Percentiles rank a stretch among this genome's conserved stretches.
These are phyloP conservation scores for Dicrurus megarhynchus DNA, from an alignment of 2,113 vertebrate species.

Conservation along the genomic window DNA sequence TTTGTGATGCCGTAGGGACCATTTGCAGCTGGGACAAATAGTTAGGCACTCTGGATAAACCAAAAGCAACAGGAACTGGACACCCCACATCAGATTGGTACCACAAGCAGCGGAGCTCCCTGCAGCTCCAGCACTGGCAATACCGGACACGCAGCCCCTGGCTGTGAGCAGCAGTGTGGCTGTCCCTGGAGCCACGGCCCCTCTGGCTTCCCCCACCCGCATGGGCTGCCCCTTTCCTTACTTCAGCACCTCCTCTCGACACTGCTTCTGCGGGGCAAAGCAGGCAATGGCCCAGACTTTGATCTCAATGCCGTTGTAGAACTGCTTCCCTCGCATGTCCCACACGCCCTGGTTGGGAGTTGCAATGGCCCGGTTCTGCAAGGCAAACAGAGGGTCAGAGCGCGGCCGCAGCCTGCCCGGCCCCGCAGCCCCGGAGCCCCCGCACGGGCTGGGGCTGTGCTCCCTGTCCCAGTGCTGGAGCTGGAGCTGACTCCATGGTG, in stretches of 20 bases:
- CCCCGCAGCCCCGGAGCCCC: background rate
- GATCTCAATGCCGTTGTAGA: slow-evolving; percentile 99
- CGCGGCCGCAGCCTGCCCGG: background rate
- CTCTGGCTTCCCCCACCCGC: background rate
- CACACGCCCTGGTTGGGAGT: slow-evolving; percentile 99
- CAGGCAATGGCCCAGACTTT: slow-evolving; percentile 99
- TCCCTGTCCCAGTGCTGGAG: background rate
- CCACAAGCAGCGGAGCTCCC: background rate
- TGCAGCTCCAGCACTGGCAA: background rate
- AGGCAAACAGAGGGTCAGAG: slow-evolving; percentile 41
- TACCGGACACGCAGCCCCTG: rapidly evolving
- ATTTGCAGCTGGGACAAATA: background rate
- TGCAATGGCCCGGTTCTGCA: slow-evolving; percentile 95
- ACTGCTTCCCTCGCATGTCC: slow-evolving; percentile 99
- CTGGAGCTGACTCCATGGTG: background rate
- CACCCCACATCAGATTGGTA: background rate
- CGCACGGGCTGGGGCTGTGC: rapidly evolving
- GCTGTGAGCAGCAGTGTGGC: background rate
- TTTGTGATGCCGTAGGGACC: background rate
- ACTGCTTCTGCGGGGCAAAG: slow-evolving; percentile 98
- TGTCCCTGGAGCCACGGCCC: rapidly evolving
- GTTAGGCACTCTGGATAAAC: background rate
- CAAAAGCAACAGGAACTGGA: background rate
- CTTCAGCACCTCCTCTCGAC: slow-evolving; percentile 98
- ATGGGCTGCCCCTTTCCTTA: slow-evolving; percentile 73